Evolutionary conservation across 2,797 vertebrate species (phyloP), one percentile per base, ranked within the genome.

Genomic region (Ibycter americanus): DNA sequence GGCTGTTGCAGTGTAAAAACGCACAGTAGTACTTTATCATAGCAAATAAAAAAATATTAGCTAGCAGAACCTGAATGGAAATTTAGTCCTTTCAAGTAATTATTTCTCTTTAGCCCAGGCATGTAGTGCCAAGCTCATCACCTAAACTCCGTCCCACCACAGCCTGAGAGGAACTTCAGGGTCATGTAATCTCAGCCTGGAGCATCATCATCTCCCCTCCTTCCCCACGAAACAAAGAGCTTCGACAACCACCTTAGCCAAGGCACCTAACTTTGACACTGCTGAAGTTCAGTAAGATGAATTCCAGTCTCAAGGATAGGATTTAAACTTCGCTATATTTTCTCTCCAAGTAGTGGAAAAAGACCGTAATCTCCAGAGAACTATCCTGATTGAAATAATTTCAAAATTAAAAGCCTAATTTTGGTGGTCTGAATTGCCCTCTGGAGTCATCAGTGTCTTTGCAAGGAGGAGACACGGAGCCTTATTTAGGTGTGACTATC

Each of bases 381-480:
- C 52, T 66, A 81, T 12, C 32, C 65, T 0, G 0, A 42, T 8
- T 32, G 47, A 73, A 85, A 62, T 10, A 52, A 73, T 31, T 63
- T 11, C 12, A n/a, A 44, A 94, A 81, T 56, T 67, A 65, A 89
- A 74, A 89, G 65, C 25, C 77, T 82, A 47, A 61, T 61, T 79
- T 62, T 1, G 4, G 32, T n/a, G 31, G 54, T 84, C n/a, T 72
- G 66, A 72, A 63, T 12, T 1, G 6, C 32, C 20, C 21, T 51
- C 72, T 54, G 59, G 55, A 72, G 66, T 22, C 55, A 66, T 16
- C 23, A 11, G 18, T 22, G 34, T 14, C 84, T 54, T n/a, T 51
- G 36, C 17, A 67, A 38, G 1, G 13, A 54, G 40, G n/a, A 65
- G 56, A 47, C 5, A 1, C 0, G 0, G 22, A 93, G n/a, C 16